Percentiles rank a stretch among this genome's conserved stretches.
phyloP scores from a whole-genome alignment of 2,888 invertebrate genomes.

The Minunthozetes semirufus region DNA sequence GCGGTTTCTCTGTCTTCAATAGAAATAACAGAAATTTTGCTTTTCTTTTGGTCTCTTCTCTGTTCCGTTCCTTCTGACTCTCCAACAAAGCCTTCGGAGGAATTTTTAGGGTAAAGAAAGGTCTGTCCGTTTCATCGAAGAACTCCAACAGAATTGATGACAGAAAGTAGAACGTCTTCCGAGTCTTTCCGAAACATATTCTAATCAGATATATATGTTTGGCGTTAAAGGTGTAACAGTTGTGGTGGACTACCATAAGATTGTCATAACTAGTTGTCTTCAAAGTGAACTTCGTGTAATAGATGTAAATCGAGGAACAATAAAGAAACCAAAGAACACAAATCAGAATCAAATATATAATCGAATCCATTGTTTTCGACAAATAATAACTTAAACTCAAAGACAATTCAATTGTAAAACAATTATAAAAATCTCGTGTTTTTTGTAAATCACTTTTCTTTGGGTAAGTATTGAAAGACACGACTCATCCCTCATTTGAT shows the following conservation, averaged over 20 bases:
- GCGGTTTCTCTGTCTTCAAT: not conserved
- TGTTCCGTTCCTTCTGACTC: not conserved
- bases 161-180: not conserved
- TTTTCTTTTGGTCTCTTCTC: not conserved
- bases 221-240: not conserved
- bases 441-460: too few relatives aligned
- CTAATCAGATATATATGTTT: not conserved
- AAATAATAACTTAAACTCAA: too few relatives aligned
- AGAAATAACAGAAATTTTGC: not conserved
- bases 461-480: too few relatives aligned
- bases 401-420: too few relatives aligned
- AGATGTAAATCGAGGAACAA: not conserved
- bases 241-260: not conserved
- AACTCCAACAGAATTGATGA: not conserved
- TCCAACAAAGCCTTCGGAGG: not conserved
- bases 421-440: too few relatives aligned
- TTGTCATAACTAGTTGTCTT: not conserved
- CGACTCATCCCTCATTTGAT: too few relatives aligned
- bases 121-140: not conserved
- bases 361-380: not conserved
- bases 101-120: not conserved
- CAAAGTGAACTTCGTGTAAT: not conserved
- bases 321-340: not conserved
- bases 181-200: not conserved
- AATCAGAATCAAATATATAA: not conserved